Evolutionary conservation across 1,140 invertebrate genomes (phyloP).

Genomic region (Neoseiulus cucumeris): DNA sequence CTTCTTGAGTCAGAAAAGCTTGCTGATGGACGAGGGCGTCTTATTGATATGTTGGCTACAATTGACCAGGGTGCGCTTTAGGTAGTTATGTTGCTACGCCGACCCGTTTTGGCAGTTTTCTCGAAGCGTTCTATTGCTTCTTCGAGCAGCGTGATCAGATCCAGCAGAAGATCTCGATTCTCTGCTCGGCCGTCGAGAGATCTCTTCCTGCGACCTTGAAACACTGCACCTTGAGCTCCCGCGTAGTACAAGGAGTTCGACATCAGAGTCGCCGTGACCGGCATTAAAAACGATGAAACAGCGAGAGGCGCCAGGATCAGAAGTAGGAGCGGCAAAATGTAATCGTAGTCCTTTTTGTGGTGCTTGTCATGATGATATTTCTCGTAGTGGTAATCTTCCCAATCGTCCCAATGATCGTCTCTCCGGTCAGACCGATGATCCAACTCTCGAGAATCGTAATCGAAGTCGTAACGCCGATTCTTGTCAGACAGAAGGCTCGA

Average conservation of each 20-base stretch:
- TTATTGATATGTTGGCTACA: too few relatives aligned
- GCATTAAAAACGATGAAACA: constrained; percentile 1
- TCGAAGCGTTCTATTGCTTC: background rate
- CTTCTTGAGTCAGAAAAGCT: too few relatives aligned
- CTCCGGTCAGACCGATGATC: background rate
- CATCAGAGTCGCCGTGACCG: background rate
- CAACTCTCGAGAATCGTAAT: background rate
- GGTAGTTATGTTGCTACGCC: too few relatives aligned
- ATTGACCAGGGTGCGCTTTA: too few relatives aligned
- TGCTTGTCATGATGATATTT: background rate
- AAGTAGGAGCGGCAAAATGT: background rate
- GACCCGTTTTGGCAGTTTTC: background rate
- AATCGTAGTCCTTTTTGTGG: constrained; percentile 8
- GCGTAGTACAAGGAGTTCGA: background rate
- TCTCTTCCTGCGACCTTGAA: background rate
- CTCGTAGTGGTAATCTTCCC: background rate
- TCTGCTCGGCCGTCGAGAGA: background rate
- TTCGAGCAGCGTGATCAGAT: background rate
- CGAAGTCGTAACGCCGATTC: background rate
- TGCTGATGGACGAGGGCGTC: too few relatives aligned
- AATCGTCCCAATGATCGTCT: background rate
- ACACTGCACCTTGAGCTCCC: background rate
- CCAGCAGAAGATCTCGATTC: background rate
- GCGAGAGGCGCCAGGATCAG: background rate
- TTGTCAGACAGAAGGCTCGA: background rate